These are phyloP conservation scores for Gorilla gorilla DNA, from an alignment of 2,113 vertebrate species.

Conservation along the genomic window DNA sequence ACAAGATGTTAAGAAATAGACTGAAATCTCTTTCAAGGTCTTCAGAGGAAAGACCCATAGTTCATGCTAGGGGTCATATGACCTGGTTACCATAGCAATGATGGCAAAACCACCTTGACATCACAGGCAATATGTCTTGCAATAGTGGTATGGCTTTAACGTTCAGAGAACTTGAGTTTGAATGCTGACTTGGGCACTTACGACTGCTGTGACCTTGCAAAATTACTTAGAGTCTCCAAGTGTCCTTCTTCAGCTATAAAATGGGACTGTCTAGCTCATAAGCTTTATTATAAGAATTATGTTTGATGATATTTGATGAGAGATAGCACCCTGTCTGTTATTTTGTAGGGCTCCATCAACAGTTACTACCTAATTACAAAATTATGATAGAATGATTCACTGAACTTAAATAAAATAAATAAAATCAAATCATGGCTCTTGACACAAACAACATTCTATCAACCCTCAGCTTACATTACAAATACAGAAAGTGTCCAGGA, in stretches of 20 bases:
- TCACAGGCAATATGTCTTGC: background rate
- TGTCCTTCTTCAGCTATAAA: background rate
- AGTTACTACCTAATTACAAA: background rate
- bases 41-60: background rate
- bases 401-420: constrained; percentile 24
- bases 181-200: background rate
- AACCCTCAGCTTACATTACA: background rate
- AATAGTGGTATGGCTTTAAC: background rate
- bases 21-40: background rate
- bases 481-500: background rate
- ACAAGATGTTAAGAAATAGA: background rate
- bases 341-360: background rate
- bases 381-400: background rate
- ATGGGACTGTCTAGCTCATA: background rate
- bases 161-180: background rate
- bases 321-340: background rate
- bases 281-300: background rate
- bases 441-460: background rate
- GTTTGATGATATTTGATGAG: background rate
- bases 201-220: background rate
- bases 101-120: background rate
- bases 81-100: too few species aligned
- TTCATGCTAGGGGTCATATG: background rate
- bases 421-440: background rate
- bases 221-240: background rate